A percentile compares a stretch with the other conserved stretches of the same genome.
These are phyloP conservation scores for Ursus arctos DNA, from an alignment of 2,113 vertebrate genomes.

Conservation along the genomic window DNA sequence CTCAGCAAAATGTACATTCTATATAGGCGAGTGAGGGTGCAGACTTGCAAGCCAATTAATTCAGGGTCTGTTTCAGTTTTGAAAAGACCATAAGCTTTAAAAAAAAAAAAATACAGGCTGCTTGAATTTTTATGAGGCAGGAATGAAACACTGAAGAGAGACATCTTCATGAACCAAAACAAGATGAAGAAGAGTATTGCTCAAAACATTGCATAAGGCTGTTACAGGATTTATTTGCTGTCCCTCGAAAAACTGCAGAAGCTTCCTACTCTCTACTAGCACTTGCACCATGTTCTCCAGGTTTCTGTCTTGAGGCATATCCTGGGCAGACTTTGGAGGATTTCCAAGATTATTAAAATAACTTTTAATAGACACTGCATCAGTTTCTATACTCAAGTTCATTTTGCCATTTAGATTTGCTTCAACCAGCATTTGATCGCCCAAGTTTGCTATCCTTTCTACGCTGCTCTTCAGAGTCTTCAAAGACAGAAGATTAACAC, in stretches of 20 bases:
- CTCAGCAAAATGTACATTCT: background rate
- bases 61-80: background rate
- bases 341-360: constrained; percentile 29
- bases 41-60: background rate
- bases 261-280: background rate
- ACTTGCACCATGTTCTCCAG: background rate
- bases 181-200: background rate
- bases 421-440: background rate
- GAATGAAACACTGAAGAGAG: constrained; percentile 17
- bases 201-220: background rate
- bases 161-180: background rate
- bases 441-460: background rate
- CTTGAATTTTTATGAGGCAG: background rate
- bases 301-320: background rate
- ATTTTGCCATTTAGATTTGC: background rate
- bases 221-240: background rate
- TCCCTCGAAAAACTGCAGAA: background rate
- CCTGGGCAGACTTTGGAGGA: background rate
- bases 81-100: background rate
- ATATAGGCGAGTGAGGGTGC: background rate
- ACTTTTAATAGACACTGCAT: background rate
- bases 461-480: background rate
- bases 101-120: background rate
- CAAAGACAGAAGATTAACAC: background rate
- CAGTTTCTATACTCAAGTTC: background rate